Base-by-base conservation (phyloP, 2,797 vertebrate species). In the Phrynocephalus vlangalii region DNA sequence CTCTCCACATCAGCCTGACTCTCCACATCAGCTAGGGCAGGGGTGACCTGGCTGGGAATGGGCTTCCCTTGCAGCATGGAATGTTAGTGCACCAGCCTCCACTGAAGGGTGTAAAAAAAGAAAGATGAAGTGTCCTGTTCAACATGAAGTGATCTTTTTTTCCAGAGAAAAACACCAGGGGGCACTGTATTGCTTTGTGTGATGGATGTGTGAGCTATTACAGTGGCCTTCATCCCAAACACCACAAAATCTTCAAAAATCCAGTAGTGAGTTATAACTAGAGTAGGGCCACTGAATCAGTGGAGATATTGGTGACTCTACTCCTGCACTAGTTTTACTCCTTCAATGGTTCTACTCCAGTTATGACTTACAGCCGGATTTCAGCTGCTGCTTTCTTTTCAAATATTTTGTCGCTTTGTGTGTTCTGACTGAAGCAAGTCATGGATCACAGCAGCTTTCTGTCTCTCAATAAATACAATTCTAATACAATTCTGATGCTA, bases 171-270 rank as follows among this genome's bases (percentile, higher is more conserved):
- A 86, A 38, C 95, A 15, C 91, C 90, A 95, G 95, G 90, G 93
- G 95, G 93, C 94, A 92, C 71, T 95, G 89, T 93, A 33, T 66
- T 90, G 86, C 92, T 84, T 90, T 1, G 9, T 71, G 86, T 82
- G 76, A 2, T 1, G 1, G 50, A 0, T 6, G 1, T 5, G 7
- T 5, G 7, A 79, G 0, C 16, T 77, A 6, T 0, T 56, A 22
- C 83, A 6, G 77, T 0, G 85, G 81, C n/a, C 0, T 20, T 60
- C 44, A 63, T 52, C 85, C 44, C 1, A 0, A 56, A 1, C 20
- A 5, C 20, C 75, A 71, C 88, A 84, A 71, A 88, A 80, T 89
- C 82, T 77, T 86, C 80, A 8, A 16, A 75, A 83, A 79, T 75
- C 60, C 18, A 63, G 18, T 63, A 63, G 18, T 63, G 60, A 63